Conservation (phyloP, 2,797 vertebrate species). For the Momotus momota region DNA sequence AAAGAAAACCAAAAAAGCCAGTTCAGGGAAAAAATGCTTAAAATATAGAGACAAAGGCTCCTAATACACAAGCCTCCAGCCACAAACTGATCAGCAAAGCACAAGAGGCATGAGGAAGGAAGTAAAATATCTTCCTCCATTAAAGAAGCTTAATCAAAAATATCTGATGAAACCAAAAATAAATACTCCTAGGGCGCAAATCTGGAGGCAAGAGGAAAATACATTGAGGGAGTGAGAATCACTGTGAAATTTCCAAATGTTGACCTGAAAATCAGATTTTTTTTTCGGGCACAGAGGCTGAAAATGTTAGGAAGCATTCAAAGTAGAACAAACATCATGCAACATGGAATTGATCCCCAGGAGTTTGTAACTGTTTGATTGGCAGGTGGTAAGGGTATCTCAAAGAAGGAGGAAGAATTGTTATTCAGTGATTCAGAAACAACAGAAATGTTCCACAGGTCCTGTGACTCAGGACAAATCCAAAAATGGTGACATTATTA, state of each 20-base stretch:
- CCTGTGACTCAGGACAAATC: background rate
- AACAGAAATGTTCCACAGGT: background rate
- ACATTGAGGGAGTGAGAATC: background rate
- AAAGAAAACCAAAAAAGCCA: fast-evolving
- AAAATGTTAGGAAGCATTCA: background rate
- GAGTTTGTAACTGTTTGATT: background rate
- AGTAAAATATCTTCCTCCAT: background rate
- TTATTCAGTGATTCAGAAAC: background rate
- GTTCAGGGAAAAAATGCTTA: background rate
- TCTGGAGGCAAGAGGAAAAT: background rate
- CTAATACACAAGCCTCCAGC: background rate
- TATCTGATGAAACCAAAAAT: background rate
- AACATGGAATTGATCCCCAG: background rate
- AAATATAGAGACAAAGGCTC: background rate
- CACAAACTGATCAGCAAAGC: background rate
- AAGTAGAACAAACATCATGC: background rate
- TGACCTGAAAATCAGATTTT: background rate
- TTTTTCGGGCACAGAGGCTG: background rate
- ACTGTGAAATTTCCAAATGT: background rate
- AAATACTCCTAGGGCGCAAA: background rate
- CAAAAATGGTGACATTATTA: background rate
- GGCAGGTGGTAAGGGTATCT: background rate
- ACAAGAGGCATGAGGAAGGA: background rate
- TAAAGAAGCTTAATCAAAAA: background rate
- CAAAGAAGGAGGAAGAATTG: background rate